Percentiles rank a stretch among this genome's conserved stretches.
Evolutionary conservation across 2,888 invertebrate species (phyloP).

Genomic region (Stomorhina lunata): DNA sequence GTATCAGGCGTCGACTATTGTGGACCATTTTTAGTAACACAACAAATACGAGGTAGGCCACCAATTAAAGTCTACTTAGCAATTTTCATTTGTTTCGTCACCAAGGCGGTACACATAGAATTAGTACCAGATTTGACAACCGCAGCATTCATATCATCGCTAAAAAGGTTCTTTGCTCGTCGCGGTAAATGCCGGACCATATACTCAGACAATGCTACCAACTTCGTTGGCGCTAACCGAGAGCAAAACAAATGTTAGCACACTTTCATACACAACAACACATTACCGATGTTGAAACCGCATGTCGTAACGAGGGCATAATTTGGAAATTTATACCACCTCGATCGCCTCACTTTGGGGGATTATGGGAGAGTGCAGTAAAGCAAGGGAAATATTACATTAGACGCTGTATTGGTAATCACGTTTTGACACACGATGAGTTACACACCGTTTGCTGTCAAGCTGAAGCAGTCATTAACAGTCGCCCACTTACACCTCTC

Average conservation of each 20-base stretch:
- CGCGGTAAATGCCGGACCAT: slow-evolving; percentile 19
- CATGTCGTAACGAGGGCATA: slow-evolving; percentile 25
- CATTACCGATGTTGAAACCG: not conserved
- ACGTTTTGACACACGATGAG: slow-evolving; percentile 29
- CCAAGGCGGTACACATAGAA: not conserved
- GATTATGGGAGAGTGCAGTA: slow-evolving; percentile 48
- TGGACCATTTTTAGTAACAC: not conserved
- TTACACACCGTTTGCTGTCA: slow-evolving; percentile 46
- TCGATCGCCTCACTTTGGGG: slow-evolving; percentile 46
- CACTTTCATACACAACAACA: slow-evolving; percentile 21
- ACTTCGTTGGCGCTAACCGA: slow-evolving; percentile 53
- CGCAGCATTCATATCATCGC: slow-evolving; percentile 10
- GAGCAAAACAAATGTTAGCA: slow-evolving; percentile 20
- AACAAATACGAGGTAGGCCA: not conserved
- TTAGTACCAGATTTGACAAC: slow-evolving; percentile 11
- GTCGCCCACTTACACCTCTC: slow-evolving; percentile 36
- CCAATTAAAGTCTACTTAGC: slow-evolving; percentile 2
- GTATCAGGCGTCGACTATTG: not conserved
- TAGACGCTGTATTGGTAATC: not conserved
- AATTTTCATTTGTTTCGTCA: not conserved
- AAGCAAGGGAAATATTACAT: slow-evolving; percentile 26
- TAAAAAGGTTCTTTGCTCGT: slow-evolving; percentile 27
- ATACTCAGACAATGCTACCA: slow-evolving; percentile 47
- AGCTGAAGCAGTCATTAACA: slow-evolving; percentile 47
- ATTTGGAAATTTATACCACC: slow-evolving; percentile 44